Conservation (phyloP, 2,888 invertebrate species). For the Drosophila borealis region DNA sequence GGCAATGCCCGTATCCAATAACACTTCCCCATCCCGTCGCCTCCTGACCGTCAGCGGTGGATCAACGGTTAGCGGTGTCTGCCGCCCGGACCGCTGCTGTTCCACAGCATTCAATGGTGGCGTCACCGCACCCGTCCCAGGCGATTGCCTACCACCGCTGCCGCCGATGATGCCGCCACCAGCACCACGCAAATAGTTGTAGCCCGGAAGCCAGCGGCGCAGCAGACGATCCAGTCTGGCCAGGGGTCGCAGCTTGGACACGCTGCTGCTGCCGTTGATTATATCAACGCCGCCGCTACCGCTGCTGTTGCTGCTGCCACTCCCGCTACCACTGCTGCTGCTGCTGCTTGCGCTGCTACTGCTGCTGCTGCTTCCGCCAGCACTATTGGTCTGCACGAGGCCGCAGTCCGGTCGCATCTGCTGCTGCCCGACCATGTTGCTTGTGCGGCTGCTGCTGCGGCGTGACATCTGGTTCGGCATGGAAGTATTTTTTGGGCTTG, state of each 20-base stretch:
- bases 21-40: conserved; percentile 46
- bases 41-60: conserved; percentile 13
- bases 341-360: not conserved
- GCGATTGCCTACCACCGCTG: not conserved
- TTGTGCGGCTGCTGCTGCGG: conserved; percentile 4
- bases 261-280: conserved; percentile 11
- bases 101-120: not conserved
- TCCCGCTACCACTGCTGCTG: conserved; percentile 2
- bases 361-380: conserved; percentile 7
- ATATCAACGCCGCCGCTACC: not conserved
- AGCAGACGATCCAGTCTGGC: conserved; percentile 53
- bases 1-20: conserved; percentile 57
- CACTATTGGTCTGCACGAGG: not conserved
- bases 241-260: conserved; percentile 28
- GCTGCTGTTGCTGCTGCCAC: not conserved
- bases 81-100: not conserved
- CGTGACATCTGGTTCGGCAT: conserved; percentile 23
- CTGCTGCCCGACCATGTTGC: conserved; percentile 4
- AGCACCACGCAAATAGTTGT: conserved; percentile 46
- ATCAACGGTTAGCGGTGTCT: conserved; percentile 3
- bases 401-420: not conserved
- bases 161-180: not conserved
- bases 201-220: conserved; percentile 66
- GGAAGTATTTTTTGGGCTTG: not conserved
- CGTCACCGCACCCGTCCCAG: not conserved